Base-by-base conservation (phyloP, 2,797 vertebrate species). In the Eupleurogrammus muticus region DNA sequence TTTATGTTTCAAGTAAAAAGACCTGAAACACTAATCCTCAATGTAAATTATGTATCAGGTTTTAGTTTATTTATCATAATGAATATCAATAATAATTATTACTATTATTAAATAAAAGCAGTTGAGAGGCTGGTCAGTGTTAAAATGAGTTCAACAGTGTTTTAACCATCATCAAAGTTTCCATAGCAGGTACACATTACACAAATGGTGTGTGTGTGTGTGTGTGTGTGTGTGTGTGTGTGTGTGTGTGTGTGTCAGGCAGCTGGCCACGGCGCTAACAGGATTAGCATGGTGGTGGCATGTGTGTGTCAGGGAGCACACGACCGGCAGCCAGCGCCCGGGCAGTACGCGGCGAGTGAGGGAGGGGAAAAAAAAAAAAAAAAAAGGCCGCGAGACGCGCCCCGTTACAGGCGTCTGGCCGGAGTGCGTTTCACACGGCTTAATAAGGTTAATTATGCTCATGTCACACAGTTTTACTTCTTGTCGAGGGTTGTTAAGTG, bases 201-300 rank as follows among this genome's bases (percentile, higher is more conserved):
- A 35, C 50, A 38, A 44, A 66, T 34, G 32, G 9, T 17, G 49
- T 6, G 13, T 52, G 23, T 32, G 35, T 47, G 5, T 56, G 32
- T 19, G 9, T 17, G 49, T 6, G 13, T 52, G 23, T 32, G 35
- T 47, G 5, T 56, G 3, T 35, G 28, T 47, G 34, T 47, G 53
- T 56, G 24, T 75, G 17, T 56, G 24, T 49, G 55, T 57, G 34
- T 56, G 51, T 53, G 61, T 73, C 24, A 57, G 66, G 55, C 72
- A 66, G 59, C 50, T 42, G 67, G 73, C 75, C 56, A 66, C 59
- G 56, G 63, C 16, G 44, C 60, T 88, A 88, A 88, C 81, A 78
- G 84, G 88, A 89, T 89, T 89, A 87, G 49, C 73, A 73, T 80
- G 79, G 70, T 66, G 5, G 52, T 65, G 63, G 62, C 75, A 71